Evolutionary conservation across 2,113 vertebrate species (phyloP), one percentile per base, ranked within the genome.

Genomic region (Triplophysa rosa): DNA sequence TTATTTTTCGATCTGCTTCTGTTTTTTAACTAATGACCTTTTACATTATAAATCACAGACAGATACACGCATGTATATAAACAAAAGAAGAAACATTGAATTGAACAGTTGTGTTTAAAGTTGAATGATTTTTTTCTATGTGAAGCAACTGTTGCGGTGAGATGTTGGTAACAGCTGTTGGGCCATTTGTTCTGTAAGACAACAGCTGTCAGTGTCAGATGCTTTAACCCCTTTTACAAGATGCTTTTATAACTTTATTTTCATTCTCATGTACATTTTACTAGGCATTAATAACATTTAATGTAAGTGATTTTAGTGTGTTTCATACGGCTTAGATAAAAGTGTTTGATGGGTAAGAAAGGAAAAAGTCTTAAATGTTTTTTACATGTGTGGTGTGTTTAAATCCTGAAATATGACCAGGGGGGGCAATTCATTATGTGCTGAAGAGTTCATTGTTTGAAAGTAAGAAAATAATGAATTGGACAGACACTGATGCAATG

Each of bases 381-480:
- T 40, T 40, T 40, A n/a, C n/a, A n/a, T 45, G 76, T 33, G 47
- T 77, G 49, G 42, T 42, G 52, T 59, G 70, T n/a, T 58, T 21
- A 58, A 58, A 21, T 58, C 19, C n/a, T 24, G 9, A 16, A 9
- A 19, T 13, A 19, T 14, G 64, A 11, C 29, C 1, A 16, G 40
- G 42, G 24, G 24, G 16, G 80, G 91, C 91, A 95, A 98, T 92
- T 94, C 94, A 94, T 96, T 95, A 95, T 95, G 93, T 92, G 90
- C 88, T 91, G 90, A 93, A 90, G 93, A 90, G 90, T 90, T 87
- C 67, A 96, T 98, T 98, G 96, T 98, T 92, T 95, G 94, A 95
- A 90, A 92, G 93, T 91, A 93, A 96, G 94, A 98, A 97, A 97
- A 96, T 95, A 98, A 97, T 98, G 97, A 98, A 98, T 98, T 97